phyloP scores from a whole-genome alignment of 2,113 vertebrate genomes.

The Ovibos moschatus region DNA sequence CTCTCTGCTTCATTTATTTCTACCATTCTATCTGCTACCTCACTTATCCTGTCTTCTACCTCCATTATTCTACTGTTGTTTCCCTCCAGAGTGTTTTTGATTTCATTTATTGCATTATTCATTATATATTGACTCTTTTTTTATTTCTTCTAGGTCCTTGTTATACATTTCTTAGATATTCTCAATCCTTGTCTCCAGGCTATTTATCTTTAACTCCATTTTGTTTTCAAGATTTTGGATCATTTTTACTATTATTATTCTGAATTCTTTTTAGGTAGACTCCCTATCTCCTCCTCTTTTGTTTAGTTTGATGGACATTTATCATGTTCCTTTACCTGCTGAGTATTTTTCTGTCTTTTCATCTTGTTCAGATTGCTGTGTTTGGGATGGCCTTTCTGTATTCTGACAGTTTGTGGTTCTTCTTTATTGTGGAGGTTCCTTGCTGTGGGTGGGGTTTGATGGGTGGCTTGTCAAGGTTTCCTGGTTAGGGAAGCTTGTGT shows the following conservation, averaged over 20 bases:
- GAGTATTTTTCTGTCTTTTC: no score
- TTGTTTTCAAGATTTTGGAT: background rate
- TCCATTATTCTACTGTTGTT: background rate
- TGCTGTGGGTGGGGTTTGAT: no score
- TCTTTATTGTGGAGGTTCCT: no score
- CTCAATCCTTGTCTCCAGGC: background rate
- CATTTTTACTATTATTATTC: background rate
- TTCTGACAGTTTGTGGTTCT: no score
- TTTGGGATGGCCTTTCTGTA: no score
- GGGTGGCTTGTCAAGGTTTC: no score
- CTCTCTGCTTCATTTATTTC: background rate
- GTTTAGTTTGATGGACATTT: no score
- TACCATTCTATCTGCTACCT: background rate
- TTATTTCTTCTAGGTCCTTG: background rate
- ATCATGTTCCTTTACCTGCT: no score
- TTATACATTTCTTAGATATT: background rate
- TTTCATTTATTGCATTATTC: background rate
- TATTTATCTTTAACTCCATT: background rate
- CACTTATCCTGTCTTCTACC: background rate
- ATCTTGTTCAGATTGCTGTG: no score
- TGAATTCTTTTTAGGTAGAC: background rate
- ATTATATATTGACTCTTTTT: background rate
- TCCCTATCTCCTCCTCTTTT: background rate
- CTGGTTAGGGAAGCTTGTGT: no score
- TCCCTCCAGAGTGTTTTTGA: background rate